Evolutionary conservation across 2,113 vertebrate species (phyloP).

Genomic region (Aleadryas rufinucha): DNA sequence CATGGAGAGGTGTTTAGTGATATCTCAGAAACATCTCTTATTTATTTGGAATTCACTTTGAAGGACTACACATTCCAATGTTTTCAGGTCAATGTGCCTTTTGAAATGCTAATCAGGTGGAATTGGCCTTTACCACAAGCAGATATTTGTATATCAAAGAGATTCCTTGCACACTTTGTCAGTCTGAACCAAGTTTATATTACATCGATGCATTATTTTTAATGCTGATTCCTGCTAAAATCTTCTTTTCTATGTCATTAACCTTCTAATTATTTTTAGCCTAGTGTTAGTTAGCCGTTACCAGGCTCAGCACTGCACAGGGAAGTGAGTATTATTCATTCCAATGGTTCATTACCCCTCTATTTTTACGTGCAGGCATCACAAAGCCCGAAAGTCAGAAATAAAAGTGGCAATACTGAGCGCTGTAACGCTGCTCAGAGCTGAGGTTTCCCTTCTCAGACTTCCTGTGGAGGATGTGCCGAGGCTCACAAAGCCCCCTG

Average conservation of each 20-base stretch:
- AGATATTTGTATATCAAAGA: slow-evolving; percentile 59
- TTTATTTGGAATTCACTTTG: slow-evolving; percentile 35
- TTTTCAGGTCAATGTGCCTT: slow-evolving; percentile 48
- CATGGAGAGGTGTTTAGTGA: neutral
- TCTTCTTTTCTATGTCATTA: slow-evolving; percentile 1
- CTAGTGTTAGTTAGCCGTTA: neutral
- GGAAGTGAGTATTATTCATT: slow-evolving; percentile 11
- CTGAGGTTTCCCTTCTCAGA: neutral
- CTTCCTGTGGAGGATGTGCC: neutral
- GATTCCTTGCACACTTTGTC: neutral
- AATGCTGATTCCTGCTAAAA: slow-evolving; percentile 31
- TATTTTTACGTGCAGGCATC: neutral
- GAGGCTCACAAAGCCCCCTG: neutral
- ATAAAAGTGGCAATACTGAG: neutral
- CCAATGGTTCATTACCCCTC: neutral
- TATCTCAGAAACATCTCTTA: neutral
- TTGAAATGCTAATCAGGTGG: slow-evolving; percentile 56
- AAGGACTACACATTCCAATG: neutral
- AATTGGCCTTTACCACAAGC: slow-evolving; percentile 10
- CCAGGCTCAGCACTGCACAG: neutral
- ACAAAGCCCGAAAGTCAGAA: neutral
- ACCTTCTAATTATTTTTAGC: slow-evolving; percentile 30
- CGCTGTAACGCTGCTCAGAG: neutral
- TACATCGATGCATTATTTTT: neutral
- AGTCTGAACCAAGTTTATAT: neutral